These are phyloP conservation scores for Erebia aethiops DNA, from an alignment of 2,888 invertebrate species.

Conservation along the genomic window DNA sequence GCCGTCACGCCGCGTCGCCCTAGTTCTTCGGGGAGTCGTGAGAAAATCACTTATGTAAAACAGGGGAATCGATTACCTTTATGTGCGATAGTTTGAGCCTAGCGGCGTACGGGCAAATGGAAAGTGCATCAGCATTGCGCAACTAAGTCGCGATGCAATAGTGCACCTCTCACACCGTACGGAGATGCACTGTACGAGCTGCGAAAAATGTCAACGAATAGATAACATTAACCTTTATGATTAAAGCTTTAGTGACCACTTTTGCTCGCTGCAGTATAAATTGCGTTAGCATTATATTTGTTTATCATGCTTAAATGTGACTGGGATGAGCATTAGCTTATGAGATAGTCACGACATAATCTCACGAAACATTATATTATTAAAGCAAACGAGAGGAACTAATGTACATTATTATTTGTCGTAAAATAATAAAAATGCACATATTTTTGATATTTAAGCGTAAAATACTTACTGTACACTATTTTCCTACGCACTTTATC, in stretches of 20 bases:
- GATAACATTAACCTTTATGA: slow-evolving; percentile 16
- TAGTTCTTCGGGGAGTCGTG: slow-evolving; percentile 72
- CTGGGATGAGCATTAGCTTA: slow-evolving; percentile 23
- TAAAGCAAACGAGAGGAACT: slow-evolving; percentile 10
- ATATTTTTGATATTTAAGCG: background rate
- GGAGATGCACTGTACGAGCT: slow-evolving; percentile 34
- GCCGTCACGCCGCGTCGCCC: slow-evolving; percentile 64
- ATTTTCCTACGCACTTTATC: too few relatives aligned
- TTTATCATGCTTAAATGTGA: slow-evolving; percentile 20
- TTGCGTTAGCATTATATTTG: slow-evolving; percentile 3
- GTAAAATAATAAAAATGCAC: background rate
- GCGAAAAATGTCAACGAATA: slow-evolving; percentile 16
- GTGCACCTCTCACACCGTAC: slow-evolving; percentile 40
- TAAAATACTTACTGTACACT: too few relatives aligned
- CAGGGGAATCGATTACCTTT: slow-evolving; percentile 75
- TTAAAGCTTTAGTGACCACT: background rate
- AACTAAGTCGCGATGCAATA: slow-evolving; percentile 50
- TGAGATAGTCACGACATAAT: slow-evolving; percentile 30
- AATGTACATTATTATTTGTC: too few relatives aligned
- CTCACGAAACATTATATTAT: slow-evolving; percentile 28
- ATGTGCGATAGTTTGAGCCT: slow-evolving; percentile 53
- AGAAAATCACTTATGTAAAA: slow-evolving; percentile 77
- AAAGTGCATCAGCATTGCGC: slow-evolving; percentile 74
- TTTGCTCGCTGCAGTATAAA: slow-evolving; percentile 6
- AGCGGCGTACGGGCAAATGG: slow-evolving; percentile 58